Base-by-base conservation (phyloP, 2,797 vertebrate genomes). In the Chaetophractus vellerosus region DNA sequence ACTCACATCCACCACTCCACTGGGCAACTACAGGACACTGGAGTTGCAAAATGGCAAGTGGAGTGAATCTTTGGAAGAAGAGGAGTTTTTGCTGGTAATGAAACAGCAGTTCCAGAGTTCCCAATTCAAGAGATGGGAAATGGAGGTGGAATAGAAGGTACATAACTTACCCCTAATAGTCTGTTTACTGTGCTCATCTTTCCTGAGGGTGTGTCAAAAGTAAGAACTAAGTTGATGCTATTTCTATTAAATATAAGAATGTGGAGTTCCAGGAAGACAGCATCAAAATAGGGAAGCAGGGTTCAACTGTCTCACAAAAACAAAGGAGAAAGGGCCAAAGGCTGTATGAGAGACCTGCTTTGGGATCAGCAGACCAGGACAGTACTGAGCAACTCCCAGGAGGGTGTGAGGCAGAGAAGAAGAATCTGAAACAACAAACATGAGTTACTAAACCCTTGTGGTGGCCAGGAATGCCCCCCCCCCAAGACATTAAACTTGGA, bases 201-300 rank as follows among this genome's bases (percentile, higher is more conserved):
- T 91, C 26, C 57, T 21, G 36, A 84, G 72, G 38, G 55, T 74
- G 16, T 36, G 66, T 79, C 59, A 74, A n/a, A 88, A 63, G n/a
- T 1, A 71, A 71, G 68, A 59, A 82, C 41, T 59, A 71, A 72
- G 14, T 9, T 59, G 57, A 61, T 28, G 28, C 23, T 26, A 41
- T 66, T 84, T 78, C 50, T 91, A 66, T 59, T 66, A 59, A 78
- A 57, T 55, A 91, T 45, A 57, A 82, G n/a, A 92, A 55, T 50
- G 12, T 45, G 45, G 45, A 45, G 45, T 45, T 45, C 45, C 10
- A 45, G 45, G 45, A 45, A 45, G 45, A 45, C 10, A 10, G 7
- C 10, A 10, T 45, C 45, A 45, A 8, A 45, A 45, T 45, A 45
- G 45, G 45, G 5, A 38, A 38, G 38, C 38, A 38, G 38, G 38